Evolutionary conservation across 2,888 invertebrate species (phyloP).

Genomic region (Copidosoma aretas): DNA sequence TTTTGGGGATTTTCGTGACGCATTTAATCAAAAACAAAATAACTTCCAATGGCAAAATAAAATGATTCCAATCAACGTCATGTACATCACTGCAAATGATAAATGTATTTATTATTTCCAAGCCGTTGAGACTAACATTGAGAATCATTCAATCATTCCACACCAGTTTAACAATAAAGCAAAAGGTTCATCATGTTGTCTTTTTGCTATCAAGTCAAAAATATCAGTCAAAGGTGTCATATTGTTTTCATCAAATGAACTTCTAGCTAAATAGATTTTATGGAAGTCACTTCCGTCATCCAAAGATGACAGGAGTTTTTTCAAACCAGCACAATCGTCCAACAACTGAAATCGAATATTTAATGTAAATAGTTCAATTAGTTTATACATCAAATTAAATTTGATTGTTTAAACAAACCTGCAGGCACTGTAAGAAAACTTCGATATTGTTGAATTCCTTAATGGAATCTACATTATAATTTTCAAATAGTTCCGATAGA

Average conservation of each 20-base stretch:
- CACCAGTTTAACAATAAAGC: slow-evolving; percentile 50
- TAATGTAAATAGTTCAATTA: slow-evolving; percentile 1
- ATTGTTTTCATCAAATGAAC: slow-evolving; percentile 39
- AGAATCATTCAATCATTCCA: not conserved
- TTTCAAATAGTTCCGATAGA: slow-evolving; percentile 36
- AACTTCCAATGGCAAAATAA: slow-evolving; percentile 52
- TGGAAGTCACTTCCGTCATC: slow-evolving; percentile 44
- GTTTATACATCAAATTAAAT: slow-evolving; percentile 1
- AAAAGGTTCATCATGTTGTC: slow-evolving; percentile 45
- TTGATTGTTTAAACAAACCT: slow-evolving; percentile 33
- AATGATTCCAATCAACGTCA: slow-evolving; percentile 47
- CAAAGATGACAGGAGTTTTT: slow-evolving; percentile 36
- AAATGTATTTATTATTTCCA: not conserved
- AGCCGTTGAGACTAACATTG: slow-evolving; percentile 1
- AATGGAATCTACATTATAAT: slow-evolving; percentile 11
- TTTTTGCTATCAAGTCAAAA: slow-evolving; percentile 48
- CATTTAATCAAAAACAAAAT: slow-evolving; percentile 51
- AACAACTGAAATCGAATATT: slow-evolving; percentile 45
- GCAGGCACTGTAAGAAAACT: slow-evolving; percentile 42
- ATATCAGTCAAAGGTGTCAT: slow-evolving; percentile 36
- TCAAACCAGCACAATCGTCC: slow-evolving; percentile 41
- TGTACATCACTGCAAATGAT: slow-evolving; percentile 47
- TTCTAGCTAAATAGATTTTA: slow-evolving; percentile 48
- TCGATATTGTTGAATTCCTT: slow-evolving; percentile 26
- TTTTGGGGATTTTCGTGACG: slow-evolving; percentile 46